phyloP scores from a whole-genome alignment of 2,888 invertebrate species.

The Nephrotoma flavescens region DNA sequence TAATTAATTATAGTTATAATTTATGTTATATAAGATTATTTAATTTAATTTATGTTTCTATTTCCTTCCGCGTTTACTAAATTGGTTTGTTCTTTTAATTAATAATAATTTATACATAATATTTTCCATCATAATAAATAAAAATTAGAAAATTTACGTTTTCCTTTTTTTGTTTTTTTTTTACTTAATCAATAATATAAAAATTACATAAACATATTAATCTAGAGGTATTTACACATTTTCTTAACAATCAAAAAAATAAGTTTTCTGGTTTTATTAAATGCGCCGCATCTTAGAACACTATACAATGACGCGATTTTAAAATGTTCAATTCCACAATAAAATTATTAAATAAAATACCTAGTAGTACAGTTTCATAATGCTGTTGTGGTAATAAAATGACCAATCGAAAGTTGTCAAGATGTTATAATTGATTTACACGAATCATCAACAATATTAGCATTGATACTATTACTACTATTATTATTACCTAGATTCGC shows the following conservation, averaged over 20 bases:
- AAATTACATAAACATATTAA: not conserved
- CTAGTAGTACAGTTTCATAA: not conserved
- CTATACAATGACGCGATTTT: not conserved
- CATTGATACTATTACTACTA: slow-evolving; percentile 21
- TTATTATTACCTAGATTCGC: not conserved
- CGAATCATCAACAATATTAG: slow-evolving; percentile 36
- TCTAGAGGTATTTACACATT: not conserved
- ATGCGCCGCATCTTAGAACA: not conserved
- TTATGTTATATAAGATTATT: not conserved
- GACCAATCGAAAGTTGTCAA: slow-evolving; percentile 24
- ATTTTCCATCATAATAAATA: not conserved
- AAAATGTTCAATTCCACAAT: not conserved
- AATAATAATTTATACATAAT: not conserved
- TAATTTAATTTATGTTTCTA: not conserved
- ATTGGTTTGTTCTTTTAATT: not conserved
- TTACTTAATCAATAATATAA: not conserved
- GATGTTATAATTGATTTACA: slow-evolving; percentile 38
- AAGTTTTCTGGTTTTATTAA: not conserved
- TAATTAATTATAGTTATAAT: not conserved
- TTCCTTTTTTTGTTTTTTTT: not conserved
- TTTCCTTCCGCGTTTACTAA: not conserved
- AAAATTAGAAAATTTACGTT: not conserved
- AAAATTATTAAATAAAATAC: not conserved
- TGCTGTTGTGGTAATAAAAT: not conserved
- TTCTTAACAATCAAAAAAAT: not conserved